Conservation (phyloP, 2,888 invertebrate species). For the Ochropleura plecta region DNA sequence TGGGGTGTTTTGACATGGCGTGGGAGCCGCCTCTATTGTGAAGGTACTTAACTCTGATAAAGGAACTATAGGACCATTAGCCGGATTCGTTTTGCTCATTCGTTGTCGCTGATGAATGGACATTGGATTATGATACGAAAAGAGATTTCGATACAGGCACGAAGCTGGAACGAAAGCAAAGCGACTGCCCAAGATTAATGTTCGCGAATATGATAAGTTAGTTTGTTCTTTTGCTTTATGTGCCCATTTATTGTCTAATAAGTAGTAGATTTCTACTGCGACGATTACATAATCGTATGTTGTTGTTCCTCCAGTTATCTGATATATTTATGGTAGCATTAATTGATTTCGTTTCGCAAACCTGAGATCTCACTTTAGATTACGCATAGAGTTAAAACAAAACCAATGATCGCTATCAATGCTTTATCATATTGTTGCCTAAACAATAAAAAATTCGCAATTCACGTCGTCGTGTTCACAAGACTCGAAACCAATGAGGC, state of each 20-base stretch:
- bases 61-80: slow-evolving; percentile 89
- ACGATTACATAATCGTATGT: slow-evolving; percentile 4
- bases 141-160: slow-evolving; percentile 78
- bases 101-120: slow-evolving; percentile 86
- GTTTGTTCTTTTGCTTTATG: slow-evolving; percentile 27
- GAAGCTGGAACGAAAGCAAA: slow-evolving; percentile 70
- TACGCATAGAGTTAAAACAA: slow-evolving; percentile 40
- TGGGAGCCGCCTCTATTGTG: slow-evolving; percentile 89
- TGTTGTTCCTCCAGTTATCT: not conserved
- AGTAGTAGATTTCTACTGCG: not conserved
- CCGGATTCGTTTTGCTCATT: slow-evolving; percentile 89
- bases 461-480: slow-evolving; percentile 73
- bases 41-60: slow-evolving; percentile 89
- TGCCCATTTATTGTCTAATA: slow-evolving; percentile 10
- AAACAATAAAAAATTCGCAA: slow-evolving; percentile 76
- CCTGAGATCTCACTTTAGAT: slow-evolving; percentile 55
- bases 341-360: slow-evolving; percentile 35
- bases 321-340: not conserved
- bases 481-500: slow-evolving; percentile 80
- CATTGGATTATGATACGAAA: slow-evolving; percentile 88
- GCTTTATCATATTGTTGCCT: slow-evolving; percentile 64
- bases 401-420: slow-evolving; percentile 71
- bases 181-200: slow-evolving; percentile 63
- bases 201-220: slow-evolving; percentile 56
- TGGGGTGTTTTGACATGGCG: slow-evolving; percentile 89